Evolutionary conservation across 2,797 vertebrate genomes (phyloP), one percentile per base, ranked within the genome.

Genomic region (Hozukius guyotensis): DNA sequence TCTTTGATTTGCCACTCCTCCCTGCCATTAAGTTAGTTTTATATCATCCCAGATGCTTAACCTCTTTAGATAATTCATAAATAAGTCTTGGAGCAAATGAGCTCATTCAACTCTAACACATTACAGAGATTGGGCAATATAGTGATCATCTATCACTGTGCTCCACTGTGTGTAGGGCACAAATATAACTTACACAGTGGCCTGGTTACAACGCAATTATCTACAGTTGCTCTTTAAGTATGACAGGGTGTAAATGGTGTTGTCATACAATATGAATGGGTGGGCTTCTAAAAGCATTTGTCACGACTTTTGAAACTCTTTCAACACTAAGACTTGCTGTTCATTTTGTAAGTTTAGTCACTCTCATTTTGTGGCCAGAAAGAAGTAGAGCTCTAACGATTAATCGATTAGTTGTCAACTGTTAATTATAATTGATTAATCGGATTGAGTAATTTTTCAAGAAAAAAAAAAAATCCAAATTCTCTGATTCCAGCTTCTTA

Each of bases 1-100:
- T 73, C 83, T 84, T 82, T 88, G 82, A 91, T 92, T 92, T 90
- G 83, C 80, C 75, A 78, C 85, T 90, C 78, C 67, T 78, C 64
- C 31, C 81, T 87, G 81, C 80, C 69, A 87, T 87, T 84, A 83
- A 66, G 81, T 87, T 92, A 73, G 75, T 88, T 90, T 91, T 92
- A 94, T 92, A 87, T 93, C 93, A 89, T 85, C 82, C 74, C 89
- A 92, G 83, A 94, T 92, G 85, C 87, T 91, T 88, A 81, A 83
- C 80, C 82, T 87, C 81, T 88, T 89, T 87, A 80, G 67, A 89
- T 86, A 83, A 89, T 82, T 88, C 65, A 87, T 80, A 75, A 87
- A 77, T 75, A 75, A 55, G 71, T 82, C 65, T 82, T 11, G 31
- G 73, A 82, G 80, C 81, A 88, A 89, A 91, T 87, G 32, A 84